Evolutionary conservation across 2,113 vertebrate species (phyloP).

Genomic region (Dicentrarchus labrax): DNA sequence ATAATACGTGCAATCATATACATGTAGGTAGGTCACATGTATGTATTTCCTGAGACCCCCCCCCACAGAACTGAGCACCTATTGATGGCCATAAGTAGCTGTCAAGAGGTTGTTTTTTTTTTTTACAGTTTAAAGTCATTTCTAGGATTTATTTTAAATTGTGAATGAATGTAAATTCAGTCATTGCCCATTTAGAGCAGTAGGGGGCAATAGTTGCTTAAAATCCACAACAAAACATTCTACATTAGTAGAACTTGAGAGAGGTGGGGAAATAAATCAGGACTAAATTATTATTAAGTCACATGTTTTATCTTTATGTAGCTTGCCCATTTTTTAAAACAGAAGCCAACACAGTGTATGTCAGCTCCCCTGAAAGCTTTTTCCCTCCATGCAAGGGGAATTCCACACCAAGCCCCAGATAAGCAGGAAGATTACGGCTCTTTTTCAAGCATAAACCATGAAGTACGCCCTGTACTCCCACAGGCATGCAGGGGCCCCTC

Average conservation of each 20-base stretch:
- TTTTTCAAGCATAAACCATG: conserved; percentile 77
- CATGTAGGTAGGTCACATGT: background rate
- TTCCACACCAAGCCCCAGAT: conserved; percentile 74
- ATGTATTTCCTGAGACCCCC: background rate
- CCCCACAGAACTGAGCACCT: background rate
- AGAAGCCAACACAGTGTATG: background rate
- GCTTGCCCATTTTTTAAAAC: conserved; percentile 11
- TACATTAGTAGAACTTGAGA: background rate
- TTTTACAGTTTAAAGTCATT: background rate
- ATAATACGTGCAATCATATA: background rate
- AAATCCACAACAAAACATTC: background rate
- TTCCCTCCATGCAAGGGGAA: conserved; percentile 60
- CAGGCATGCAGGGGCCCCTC: conserved; percentile 76
- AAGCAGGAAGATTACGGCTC: conserved; percentile 74
- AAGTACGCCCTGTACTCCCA: conserved; percentile 68
- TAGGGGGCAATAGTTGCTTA: conserved; percentile 52
- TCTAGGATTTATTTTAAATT: background rate
- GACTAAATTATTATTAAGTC: background rate
- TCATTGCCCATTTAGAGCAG: conserved; percentile 39
- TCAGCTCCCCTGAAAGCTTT: background rate
- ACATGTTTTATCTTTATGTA: conserved; percentile 20
- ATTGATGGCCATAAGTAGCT: background rate
- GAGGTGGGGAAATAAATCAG: conserved; percentile 2
- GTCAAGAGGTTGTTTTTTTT: background rate
- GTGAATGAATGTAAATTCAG: conserved; percentile 4